Base-by-base conservation (phyloP, 2,888 invertebrate genomes). In the Zootermopsis nevadensis region DNA sequence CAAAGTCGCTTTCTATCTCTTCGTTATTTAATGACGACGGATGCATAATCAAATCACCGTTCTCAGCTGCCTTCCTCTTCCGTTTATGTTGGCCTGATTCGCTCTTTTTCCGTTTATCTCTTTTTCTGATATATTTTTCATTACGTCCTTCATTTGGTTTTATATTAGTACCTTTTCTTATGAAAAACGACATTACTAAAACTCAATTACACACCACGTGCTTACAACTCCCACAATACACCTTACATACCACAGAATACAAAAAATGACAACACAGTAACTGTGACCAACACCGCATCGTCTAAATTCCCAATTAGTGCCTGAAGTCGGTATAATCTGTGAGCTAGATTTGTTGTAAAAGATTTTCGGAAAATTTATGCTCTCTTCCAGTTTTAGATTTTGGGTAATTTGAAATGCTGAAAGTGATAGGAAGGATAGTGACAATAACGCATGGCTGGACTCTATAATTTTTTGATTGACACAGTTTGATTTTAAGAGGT, bases 1-100 rank as follows among this genome's bases (percentile, higher is more conserved):
- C 94, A 86, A 93, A 93, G 0, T 89, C 89, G 83, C 88, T 88
- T 38, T 88, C 88, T 31, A 89, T 89, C 83, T 89, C 90, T 83
- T 89, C 90, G 19, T 79, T 15, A n/a, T 10, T 8, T 19, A 55
- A 31, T 0, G 53, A 76, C 2, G 19, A 10, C 24, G 69, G 2
- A 33, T 30, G 33, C 15, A 33, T 69, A 31, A 15, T 30, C 27
- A 69, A 31, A 15, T 31, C 31, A 31, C 31, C 77, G 15, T 30
- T 55, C 55, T 55, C 55, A 24, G 33, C 22, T 33, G 24, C 31
- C 82, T 89, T 80, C n/a, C 81, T 74, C 22, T 55, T 74, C n/a
- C 80, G 42, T 12, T 38, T 31, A 0, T 60, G 72, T 33, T 76
- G 82, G 7, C 31, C 27, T 66, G 30, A 24, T 35, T 12, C 60